Conservation (phyloP, 1,140 invertebrate species). For the Sitophilus oryzae region DNA sequence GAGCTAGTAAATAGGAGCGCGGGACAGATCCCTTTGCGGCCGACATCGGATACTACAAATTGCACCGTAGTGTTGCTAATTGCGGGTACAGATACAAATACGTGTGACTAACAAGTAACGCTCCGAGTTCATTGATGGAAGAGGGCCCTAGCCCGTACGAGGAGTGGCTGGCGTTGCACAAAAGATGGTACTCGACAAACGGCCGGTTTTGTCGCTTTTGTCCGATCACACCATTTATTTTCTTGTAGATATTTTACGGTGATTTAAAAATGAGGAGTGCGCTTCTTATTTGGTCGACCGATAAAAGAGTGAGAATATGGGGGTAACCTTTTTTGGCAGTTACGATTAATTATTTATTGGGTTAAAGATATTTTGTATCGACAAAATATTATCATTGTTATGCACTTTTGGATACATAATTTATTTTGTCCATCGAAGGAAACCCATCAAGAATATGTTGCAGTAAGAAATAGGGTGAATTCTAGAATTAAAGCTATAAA, state of each 20-base stretch:
- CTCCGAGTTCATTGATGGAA: conserved; percentile 15
- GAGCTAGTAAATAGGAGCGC: no score
- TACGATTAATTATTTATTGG: no score
- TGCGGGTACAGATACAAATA: conserved; percentile 28
- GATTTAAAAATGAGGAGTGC: conserved; percentile 2
- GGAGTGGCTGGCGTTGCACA: conserved; percentile 10
- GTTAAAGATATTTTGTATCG: no score
- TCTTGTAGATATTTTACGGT: conserved; percentile 16
- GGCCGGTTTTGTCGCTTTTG: conserved; percentile 1
- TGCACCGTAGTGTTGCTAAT: conserved; percentile 29
- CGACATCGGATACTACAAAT: conserved; percentile 21
- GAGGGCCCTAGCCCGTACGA: conserved; percentile 3
- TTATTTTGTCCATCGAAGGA: no score
- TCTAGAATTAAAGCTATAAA: no score
- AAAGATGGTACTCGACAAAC: conserved; percentile 5
- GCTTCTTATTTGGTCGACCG: background rate
- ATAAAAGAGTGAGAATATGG: background rate
- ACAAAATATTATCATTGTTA: no score
- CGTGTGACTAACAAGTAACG: conserved; percentile 24
- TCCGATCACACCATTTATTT: conserved; percentile 18
- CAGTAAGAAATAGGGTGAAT: no score
- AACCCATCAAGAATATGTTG: no score
- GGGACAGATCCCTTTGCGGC: no score
- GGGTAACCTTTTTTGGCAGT: background rate
- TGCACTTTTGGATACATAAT: no score